These are phyloP conservation scores for Drosophila pruinosa DNA, from an alignment of 1,140 invertebrate genomes.

Conservation along the genomic window DNA sequence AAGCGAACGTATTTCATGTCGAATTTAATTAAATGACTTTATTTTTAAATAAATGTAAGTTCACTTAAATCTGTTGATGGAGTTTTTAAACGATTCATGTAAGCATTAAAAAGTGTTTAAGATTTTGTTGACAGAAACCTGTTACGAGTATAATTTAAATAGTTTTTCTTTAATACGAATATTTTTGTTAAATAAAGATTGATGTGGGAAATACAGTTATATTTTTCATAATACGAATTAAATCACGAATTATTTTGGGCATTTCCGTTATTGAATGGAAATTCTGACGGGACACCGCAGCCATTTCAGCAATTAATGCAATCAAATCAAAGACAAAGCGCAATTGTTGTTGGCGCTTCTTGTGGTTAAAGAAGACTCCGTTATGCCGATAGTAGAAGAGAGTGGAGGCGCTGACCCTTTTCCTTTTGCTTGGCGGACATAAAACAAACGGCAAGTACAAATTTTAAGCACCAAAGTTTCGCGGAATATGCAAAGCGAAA, in stretches of 20 bases:
- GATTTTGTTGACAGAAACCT: too few species aligned
- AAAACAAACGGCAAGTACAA: constrained; percentile 36
- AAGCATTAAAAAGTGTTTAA: too few species aligned
- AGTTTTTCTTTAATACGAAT: neutral
- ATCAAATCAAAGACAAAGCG: constrained; percentile 51
- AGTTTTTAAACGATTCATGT: too few species aligned
- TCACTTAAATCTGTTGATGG: too few species aligned
- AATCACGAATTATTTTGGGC: neutral
- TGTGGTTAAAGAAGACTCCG: neutral
- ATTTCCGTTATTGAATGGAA: neutral
- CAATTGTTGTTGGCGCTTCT: constrained; percentile 28
- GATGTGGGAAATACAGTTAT: too few species aligned
- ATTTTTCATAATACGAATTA: too few species aligned
- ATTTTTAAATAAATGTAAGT: too few species aligned
- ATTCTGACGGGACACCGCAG: constrained; percentile 21
- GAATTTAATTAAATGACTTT: too few species aligned
- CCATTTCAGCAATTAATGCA: constrained; percentile 49
- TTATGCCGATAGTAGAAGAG: constrained; percentile 1
- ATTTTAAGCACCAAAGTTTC: constrained; percentile 66
- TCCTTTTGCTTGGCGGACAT: constrained; percentile 12
- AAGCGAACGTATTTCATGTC: too few species aligned
- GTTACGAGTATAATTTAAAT: too few species aligned
- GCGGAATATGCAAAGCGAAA: constrained; percentile 20
- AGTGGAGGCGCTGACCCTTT: constrained; percentile 23
- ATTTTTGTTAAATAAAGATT: too few species aligned